Conservation (phyloP, 1,140 invertebrate genomes). For the Euwallacea similis region DNA sequence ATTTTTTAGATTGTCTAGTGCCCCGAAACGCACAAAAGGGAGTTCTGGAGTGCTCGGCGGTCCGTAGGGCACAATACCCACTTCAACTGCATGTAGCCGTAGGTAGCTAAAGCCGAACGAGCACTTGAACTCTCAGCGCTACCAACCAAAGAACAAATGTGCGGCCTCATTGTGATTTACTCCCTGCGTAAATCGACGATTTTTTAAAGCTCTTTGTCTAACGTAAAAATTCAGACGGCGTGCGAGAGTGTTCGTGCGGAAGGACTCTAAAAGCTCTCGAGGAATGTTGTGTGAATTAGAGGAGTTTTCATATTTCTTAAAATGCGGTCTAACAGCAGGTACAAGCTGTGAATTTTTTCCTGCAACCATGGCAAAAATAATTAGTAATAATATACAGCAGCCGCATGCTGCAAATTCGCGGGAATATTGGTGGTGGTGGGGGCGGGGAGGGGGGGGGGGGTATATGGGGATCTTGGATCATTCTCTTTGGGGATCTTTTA, state of each 20-base stretch:
- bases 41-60: conserved; percentile 34
- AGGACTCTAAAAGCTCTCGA: conserved; percentile 21
- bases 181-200: conserved; percentile 32
- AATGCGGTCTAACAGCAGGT: no score
- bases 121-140: conserved; percentile 39
- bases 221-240: conserved; percentile 33
- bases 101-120: conserved; percentile 40
- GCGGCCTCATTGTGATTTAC: conserved; percentile 25
- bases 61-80: conserved; percentile 39
- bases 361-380: no score
- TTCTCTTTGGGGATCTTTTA: no score
- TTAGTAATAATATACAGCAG: no score
- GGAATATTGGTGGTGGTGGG: no score
- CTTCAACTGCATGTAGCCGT: conserved; percentile 42
- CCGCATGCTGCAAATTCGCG: no score
- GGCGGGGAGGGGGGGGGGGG: no score
- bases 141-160: conserved; percentile 28
- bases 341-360: no score
- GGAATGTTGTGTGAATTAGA: no score
- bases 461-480: no score
- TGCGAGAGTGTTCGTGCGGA: conserved; percentile 33
- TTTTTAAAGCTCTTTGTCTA: conserved; percentile 25
- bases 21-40: conserved; percentile 34
- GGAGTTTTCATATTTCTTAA: no score
- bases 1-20: conserved; percentile 35